Percentiles rank a stretch among this genome's conserved stretches.
Conservation (phyloP, 37 sponge, comb jelly and placozoan genomes). For the Geodia barretti region DNA sequence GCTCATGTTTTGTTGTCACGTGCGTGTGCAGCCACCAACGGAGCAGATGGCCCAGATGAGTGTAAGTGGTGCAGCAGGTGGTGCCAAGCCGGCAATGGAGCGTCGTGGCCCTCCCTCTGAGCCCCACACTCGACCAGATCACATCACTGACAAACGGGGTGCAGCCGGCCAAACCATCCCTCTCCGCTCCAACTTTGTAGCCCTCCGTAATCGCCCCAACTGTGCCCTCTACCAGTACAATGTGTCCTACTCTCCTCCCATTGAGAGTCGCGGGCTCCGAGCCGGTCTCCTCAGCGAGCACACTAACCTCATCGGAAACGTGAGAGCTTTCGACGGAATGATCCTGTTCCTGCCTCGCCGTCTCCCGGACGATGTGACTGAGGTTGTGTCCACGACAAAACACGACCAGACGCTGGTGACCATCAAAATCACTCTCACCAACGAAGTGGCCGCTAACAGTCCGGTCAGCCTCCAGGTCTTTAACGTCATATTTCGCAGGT, state of each 20-base stretch:
- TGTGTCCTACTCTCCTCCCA: conserved; percentile 67
- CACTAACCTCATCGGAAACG: conserved; percentile 58
- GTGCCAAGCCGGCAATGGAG: neutral
- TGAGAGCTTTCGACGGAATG: conserved; percentile 87
- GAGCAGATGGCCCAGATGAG: conserved; percentile 36
- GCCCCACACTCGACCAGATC: conserved; percentile 64
- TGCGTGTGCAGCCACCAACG: conserved; percentile 1
- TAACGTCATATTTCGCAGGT: conserved; percentile 86
- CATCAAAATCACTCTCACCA: conserved; percentile 78
- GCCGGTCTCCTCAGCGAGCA: conserved; percentile 54
- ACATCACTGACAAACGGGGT: conserved; percentile 76
- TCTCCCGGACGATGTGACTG: conserved; percentile 37
- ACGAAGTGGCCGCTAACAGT: conserved; percentile 59
- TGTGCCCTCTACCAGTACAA: conserved; percentile 89
- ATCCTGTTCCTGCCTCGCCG: conserved; percentile 73
- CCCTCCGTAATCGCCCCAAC: conserved; percentile 57
- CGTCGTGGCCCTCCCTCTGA: conserved; percentile 22
- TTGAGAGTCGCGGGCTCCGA: conserved; percentile 66
- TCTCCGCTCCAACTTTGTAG: conserved; percentile 74
- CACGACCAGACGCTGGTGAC: conserved; percentile 50
- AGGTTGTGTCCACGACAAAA: conserved; percentile 33
- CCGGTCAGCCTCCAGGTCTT: conserved; percentile 80
- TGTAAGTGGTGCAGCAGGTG: neutral
- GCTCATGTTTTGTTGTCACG: neutral
- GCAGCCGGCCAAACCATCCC: conserved; percentile 41